Conservation (phyloP, 30 jellyfish, hydroid and myxozoan species). For the Hydra vulgaris region DNA sequence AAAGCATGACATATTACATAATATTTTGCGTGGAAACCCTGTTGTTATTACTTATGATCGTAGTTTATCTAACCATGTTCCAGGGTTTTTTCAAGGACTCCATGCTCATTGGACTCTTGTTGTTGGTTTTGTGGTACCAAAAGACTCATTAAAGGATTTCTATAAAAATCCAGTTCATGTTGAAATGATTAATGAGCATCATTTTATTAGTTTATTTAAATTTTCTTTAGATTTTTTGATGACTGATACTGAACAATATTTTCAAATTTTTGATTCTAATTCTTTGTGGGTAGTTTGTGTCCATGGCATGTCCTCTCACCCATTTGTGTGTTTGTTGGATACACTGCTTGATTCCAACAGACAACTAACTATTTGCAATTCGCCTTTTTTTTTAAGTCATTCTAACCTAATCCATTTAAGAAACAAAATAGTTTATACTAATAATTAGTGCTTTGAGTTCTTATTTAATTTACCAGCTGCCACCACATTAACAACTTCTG, state of each 20-base stretch:
- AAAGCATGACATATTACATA: neutral
- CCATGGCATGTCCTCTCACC: slow-evolving; percentile 26
- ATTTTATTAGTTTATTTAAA: neutral
- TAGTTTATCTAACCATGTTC: slow-evolving; percentile 15
- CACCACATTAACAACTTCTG: no score
- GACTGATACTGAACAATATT: neutral
- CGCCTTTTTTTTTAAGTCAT: slow-evolving; percentile 10
- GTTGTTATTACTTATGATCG: slow-evolving; percentile 35
- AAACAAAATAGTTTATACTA: slow-evolving; percentile 5
- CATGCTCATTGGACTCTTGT: slow-evolving; percentile 42
- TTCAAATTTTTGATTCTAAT: neutral
- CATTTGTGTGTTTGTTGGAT: slow-evolving; percentile 21
- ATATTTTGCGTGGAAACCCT: slow-evolving; percentile 13
- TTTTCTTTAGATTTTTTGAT: neutral
- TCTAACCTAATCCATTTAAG: slow-evolving; percentile 11
- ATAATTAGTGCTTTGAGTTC: no score
- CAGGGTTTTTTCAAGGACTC: slow-evolving; percentile 19
- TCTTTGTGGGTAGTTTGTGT: slow-evolving; percentile 5
- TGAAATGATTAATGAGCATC: neutral
- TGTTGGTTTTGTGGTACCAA: slow-evolving; percentile 17
- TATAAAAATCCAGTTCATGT: neutral
- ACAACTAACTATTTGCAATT: slow-evolving; percentile 4
- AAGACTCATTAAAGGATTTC: neutral
- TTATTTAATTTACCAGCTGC: no score
- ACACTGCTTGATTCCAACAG: slow-evolving; percentile 15